Conservation (phyloP, 2,888 invertebrate species). For the Tinea pellionella region DNA sequence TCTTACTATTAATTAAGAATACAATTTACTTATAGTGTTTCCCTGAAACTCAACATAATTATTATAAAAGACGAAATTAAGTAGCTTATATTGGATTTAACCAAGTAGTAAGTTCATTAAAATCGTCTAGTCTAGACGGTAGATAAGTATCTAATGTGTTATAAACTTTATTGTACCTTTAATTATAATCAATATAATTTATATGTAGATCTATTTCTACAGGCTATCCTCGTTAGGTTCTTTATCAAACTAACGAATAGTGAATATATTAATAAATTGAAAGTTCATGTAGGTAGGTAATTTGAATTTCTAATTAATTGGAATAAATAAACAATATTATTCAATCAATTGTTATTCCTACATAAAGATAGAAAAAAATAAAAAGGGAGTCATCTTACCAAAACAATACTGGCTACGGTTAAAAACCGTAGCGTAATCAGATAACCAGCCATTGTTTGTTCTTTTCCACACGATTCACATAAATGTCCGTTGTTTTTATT, state of each 20-base stretch:
- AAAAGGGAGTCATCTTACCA: constrained; percentile 36
- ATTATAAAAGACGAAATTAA: not conserved
- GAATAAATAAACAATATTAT: too few relatives aligned
- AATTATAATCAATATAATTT: too few relatives aligned
- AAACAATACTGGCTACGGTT: constrained; percentile 36
- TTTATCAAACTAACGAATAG: not conserved
- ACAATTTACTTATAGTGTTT: not conserved
- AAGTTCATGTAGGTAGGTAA: too few relatives aligned
- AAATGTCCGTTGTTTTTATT: constrained; percentile 22
- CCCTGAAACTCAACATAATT: not conserved
- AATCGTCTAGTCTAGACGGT: constrained; percentile 6
- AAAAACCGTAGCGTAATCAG: constrained; percentile 35
- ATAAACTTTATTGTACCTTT: too few relatives aligned
- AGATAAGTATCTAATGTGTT: not conserved
- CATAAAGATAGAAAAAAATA: not conserved
- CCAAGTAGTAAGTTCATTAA: constrained; percentile 3
- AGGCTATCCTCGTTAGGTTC: not conserved
- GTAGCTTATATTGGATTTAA: not conserved
- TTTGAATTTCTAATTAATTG: too few relatives aligned
- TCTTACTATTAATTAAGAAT: not conserved
- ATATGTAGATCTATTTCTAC: too few relatives aligned
- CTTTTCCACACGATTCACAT: constrained; percentile 44
- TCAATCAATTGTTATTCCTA: too few relatives aligned
- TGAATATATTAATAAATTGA: not conserved
- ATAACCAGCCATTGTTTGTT: not conserved